Evolutionary conservation across 2,113 vertebrate genomes (phyloP).

Genomic region (Isurus oxyrinchus): DNA sequence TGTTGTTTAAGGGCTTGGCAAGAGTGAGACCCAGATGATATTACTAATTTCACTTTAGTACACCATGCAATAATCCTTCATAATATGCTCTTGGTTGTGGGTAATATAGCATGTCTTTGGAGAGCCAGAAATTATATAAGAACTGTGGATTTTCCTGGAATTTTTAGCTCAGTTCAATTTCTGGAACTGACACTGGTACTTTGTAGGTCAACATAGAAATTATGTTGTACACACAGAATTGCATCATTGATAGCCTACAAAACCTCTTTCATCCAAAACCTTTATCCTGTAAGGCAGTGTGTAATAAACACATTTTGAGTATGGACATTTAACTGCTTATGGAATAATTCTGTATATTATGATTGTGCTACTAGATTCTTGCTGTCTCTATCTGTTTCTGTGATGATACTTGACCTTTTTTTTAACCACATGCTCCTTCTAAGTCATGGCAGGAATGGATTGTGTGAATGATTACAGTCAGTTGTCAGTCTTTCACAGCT

Average conservation of each 20-base stretch:
- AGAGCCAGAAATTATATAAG: neutral
- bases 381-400: neutral
- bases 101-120: neutral
- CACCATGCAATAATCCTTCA: neutral
- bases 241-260: neutral
- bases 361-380: neutral
- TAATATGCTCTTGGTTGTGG: neutral
- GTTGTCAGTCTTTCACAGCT: neutral
- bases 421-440: neutral
- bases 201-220: neutral
- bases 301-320: neutral
- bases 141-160: neutral
- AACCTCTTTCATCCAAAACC: neutral
- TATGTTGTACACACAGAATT: neutral
- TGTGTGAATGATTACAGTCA: neutral
- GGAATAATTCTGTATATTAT: neutral
- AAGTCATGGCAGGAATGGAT: neutral
- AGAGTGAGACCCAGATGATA: neutral
- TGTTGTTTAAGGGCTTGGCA: neutral
- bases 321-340: neutral
- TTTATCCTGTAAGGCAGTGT: neutral
- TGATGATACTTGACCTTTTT: neutral
- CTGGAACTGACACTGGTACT: neutral
- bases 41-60: neutral
- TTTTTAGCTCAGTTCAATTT: neutral